phyloP scores from a whole-genome alignment of 92 coral and sea anemone species.

The Palythoa heliodiscus region DNA sequence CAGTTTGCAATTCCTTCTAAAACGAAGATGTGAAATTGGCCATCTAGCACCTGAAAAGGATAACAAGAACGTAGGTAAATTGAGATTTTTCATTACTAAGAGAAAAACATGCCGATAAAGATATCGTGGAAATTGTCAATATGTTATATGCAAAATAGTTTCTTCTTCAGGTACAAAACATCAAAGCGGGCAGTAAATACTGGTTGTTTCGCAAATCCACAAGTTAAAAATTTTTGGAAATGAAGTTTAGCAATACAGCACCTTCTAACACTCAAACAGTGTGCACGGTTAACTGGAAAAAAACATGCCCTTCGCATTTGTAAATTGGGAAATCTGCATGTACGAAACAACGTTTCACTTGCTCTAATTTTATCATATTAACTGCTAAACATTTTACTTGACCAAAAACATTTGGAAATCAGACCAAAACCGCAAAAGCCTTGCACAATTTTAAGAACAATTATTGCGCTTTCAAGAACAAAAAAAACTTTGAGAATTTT shows the following conservation, averaged over 20 bases:
- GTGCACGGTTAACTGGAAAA: too few relatives aligned
- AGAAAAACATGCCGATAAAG: neutral
- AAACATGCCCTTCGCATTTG: too few relatives aligned
- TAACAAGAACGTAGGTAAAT: neutral
- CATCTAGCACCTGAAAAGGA: constrained; percentile 54
- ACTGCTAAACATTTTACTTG: too few relatives aligned
- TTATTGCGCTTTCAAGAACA: too few relatives aligned
- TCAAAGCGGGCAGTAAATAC: neutral
- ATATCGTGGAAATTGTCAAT: neutral
- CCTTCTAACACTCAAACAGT: neutral
- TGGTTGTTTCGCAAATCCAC: too few relatives aligned
- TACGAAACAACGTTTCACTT: neutral
- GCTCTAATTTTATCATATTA: neutral
- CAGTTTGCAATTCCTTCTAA: constrained; percentile 85
- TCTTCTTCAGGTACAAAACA: neutral
- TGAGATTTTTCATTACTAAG: neutral
- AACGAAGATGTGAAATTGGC: constrained; percentile 90
- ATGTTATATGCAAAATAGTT: neutral
- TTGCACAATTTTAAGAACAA: too few relatives aligned
- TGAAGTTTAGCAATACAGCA: neutral
- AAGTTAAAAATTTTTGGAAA: neutral
- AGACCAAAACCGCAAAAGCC: too few relatives aligned
- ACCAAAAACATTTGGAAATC: too few relatives aligned
- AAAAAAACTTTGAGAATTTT: too few relatives aligned
- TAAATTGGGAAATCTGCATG: too few relatives aligned